phyloP scores from a whole-genome alignment of 1,140 invertebrate genomes.

The Scaptodrosophila lebanonensis region DNA sequence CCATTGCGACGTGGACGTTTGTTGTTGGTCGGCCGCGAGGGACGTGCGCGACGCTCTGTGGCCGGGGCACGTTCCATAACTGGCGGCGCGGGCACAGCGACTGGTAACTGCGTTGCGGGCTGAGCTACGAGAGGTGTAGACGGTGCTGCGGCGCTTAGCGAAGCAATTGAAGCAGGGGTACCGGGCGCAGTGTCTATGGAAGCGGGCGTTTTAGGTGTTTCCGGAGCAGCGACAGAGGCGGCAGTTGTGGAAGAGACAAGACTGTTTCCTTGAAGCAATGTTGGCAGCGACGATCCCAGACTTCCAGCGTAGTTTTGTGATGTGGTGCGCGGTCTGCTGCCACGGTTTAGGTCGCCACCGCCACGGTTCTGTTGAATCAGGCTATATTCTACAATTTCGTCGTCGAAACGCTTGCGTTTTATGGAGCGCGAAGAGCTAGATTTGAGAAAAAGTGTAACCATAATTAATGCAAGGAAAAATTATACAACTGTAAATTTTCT shows the following conservation, averaged over 20 bases:
- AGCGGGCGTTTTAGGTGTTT: constrained; percentile 52
- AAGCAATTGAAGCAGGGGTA: constrained; percentile 18
- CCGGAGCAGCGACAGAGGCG: constrained; percentile 57
- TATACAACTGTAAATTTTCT: constrained; percentile 19
- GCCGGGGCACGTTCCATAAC: constrained; percentile 40
- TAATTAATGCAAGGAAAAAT: too few relatives aligned
- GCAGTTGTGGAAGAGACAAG: constrained; percentile 47
- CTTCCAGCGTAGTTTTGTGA: constrained; percentile 79
- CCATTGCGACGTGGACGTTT: constrained; percentile 79
- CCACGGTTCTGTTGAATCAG: constrained; percentile 82
- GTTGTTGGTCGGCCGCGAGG: constrained; percentile 60
- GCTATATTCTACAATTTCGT: constrained; percentile 95
- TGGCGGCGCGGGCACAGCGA: constrained; percentile 11
- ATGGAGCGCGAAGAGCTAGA: constrained; percentile 93
- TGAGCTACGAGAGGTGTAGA: constrained; percentile 1
- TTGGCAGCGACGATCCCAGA: constrained; percentile 75
- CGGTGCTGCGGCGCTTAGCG: constrained; percentile 25
- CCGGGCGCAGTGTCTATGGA: constrained; percentile 49
- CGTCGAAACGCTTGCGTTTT: constrained; percentile 96
- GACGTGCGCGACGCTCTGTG: constrained; percentile 35
- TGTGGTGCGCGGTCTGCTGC: constrained; percentile 78
- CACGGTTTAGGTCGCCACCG: constrained; percentile 78
- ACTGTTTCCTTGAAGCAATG: constrained; percentile 24
- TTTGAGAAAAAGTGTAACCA: background rate
- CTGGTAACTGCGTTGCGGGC: constrained; percentile 20